phyloP scores from a whole-genome alignment of 1,140 invertebrate species.

The Drosophila saltans region DNA sequence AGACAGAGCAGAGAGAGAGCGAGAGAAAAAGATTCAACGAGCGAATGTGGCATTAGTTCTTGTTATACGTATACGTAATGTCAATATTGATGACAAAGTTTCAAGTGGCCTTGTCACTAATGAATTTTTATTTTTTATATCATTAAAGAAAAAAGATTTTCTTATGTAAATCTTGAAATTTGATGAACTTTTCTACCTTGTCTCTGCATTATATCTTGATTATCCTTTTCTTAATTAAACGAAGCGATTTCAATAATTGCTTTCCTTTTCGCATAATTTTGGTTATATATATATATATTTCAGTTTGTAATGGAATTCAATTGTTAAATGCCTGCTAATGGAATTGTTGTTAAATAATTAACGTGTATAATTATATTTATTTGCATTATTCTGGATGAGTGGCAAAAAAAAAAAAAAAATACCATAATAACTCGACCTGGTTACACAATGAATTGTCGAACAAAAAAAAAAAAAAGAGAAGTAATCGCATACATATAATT shows the following conservation, averaged over 20 bases:
- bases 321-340: constrained; percentile 12
- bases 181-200: too few species aligned
- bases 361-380: constrained; percentile 42
- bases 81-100: constrained; percentile 6
- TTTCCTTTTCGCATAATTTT: too few species aligned
- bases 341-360: constrained; percentile 40
- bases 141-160: too few species aligned
- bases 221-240: not conserved
- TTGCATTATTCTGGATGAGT: constrained; percentile 23
- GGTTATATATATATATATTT: not conserved
- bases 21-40: not conserved
- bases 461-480: not conserved
- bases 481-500: constrained; percentile 11
- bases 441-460: not conserved
- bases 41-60: not conserved
- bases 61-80: constrained; percentile 2
- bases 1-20: constrained; percentile 11
- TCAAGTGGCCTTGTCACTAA: not conserved
- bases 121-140: not conserved
- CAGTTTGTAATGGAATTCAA: constrained; percentile 1
- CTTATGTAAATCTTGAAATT: too few species aligned
- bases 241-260: too few species aligned
- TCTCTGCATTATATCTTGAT: not conserved
- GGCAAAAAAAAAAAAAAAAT: constrained; percentile 2
- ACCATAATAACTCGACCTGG: not conserved